phyloP scores from a whole-genome alignment of 2,113 vertebrate genomes.

The Lagenorhynchus albirostris region DNA sequence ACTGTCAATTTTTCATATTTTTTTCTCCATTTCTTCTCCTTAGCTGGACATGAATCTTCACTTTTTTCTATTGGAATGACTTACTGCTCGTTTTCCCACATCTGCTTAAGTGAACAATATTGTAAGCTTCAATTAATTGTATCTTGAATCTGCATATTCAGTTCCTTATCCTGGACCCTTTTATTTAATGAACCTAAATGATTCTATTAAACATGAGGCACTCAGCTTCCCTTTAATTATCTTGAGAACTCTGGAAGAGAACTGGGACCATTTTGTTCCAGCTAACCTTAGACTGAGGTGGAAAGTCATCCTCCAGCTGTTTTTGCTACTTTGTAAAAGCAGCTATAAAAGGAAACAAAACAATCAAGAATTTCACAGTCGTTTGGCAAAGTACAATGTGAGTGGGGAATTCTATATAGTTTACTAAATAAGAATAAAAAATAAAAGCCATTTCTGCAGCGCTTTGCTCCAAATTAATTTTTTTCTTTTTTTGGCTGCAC shows the following conservation, averaged over 20 bases:
- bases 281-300: constrained; percentile 19
- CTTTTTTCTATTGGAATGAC: constrained; percentile 14
- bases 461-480: constrained; percentile 24
- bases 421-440: constrained; percentile 50
- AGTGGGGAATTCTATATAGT: neutral
- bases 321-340: constrained; percentile 40
- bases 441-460: constrained; percentile 27
- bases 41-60: constrained; percentile 12
- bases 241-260: constrained; percentile 36
- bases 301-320: constrained; percentile 40
- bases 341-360: constrained; percentile 51
- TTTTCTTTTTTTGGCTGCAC: neutral
- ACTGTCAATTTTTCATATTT: neutral
- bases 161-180: constrained; percentile 4
- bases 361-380: constrained; percentile 31
- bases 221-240: constrained; percentile 48
- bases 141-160: constrained; percentile 42
- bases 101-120: constrained; percentile 27
- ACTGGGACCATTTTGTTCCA: constrained; percentile 13
- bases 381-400: constrained; percentile 24
- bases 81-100: neutral
- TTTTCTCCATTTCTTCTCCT: neutral
- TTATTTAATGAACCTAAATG: constrained; percentile 56
- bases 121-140: constrained; percentile 1
- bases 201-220: constrained; percentile 28